Percentiles rank a stretch among this genome's conserved stretches.
phyloP scores from a whole-genome alignment of 2,797 vertebrate species.

The Trematomus bernacchii region DNA sequence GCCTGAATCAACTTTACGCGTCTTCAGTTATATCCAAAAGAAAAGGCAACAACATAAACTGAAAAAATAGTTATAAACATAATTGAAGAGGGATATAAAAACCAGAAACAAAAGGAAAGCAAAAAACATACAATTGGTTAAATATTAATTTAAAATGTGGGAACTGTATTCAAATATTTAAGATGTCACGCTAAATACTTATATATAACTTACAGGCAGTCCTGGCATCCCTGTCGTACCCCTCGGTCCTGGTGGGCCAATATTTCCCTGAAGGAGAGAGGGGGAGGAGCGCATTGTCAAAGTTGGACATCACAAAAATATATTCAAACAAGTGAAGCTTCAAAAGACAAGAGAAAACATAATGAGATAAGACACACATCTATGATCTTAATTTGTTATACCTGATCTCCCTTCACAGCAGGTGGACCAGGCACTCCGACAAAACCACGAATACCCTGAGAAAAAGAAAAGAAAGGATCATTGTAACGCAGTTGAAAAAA shows the following conservation, averaged over 20 bases:
- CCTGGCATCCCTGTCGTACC: slow-evolving; percentile 86
- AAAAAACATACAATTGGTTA: neutral
- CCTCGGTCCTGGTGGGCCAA: slow-evolving; percentile 78
- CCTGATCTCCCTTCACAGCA: slow-evolving; percentile 88
- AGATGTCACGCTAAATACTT: neutral
- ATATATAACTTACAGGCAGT: slow-evolving; percentile 80
- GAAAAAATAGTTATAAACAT: neutral
- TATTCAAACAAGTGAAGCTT: neutral
- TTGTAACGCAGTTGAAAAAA: neutral
- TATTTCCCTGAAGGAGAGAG: slow-evolving; percentile 81
- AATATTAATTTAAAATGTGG: slow-evolving; percentile 7
- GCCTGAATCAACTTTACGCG: neutral
- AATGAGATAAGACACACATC: neutral
- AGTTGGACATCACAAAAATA: neutral
- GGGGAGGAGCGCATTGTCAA: neutral
- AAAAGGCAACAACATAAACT: neutral
- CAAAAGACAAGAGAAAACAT: neutral
- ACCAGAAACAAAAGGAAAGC: neutral
- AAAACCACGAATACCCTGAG: slow-evolving; percentile 84
- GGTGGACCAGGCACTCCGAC: slow-evolving; percentile 75
- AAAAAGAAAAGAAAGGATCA: slow-evolving; percentile 2
- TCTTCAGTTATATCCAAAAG: neutral
- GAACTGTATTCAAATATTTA: neutral
- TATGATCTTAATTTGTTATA: slow-evolving; percentile 49
- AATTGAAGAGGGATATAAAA: neutral